phyloP scores from a whole-genome alignment of 2,888 invertebrate genomes.

The Diaperis boleti region DNA sequence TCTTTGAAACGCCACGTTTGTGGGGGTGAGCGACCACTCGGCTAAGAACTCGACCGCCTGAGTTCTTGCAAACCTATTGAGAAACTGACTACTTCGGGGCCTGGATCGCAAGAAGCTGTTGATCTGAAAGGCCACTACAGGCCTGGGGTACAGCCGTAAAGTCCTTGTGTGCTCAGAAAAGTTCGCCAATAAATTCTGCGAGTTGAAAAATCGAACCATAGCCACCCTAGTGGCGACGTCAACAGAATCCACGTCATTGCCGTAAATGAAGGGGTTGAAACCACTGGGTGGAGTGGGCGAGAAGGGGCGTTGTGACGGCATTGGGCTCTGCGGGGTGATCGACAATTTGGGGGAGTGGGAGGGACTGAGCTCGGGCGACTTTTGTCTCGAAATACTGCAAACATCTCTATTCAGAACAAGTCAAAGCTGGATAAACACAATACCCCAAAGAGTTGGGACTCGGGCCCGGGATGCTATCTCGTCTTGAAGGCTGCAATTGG shows the following conservation, averaged over 20 bases:
- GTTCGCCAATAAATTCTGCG: slow-evolving; percentile 95
- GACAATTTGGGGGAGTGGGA: slow-evolving; percentile 52
- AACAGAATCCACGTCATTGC: slow-evolving; percentile 96
- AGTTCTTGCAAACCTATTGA: slow-evolving; percentile 92
- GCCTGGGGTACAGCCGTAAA: slow-evolving; percentile 93
- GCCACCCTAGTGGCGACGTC: slow-evolving; percentile 98
- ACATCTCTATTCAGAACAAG: not conserved
- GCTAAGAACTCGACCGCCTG: slow-evolving; percentile 99
- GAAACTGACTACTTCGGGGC: slow-evolving; percentile 88
- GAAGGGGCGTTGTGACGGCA: slow-evolving; percentile 54
- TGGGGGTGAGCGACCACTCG: slow-evolving; percentile 97
- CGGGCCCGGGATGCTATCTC: slow-evolving; percentile 75
- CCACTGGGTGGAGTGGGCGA: slow-evolving; percentile 70
- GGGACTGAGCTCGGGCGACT: slow-evolving; percentile 57
- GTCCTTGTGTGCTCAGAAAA: slow-evolving; percentile 99
- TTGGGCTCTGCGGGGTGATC: slow-evolving; percentile 62
- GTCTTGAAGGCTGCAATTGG: slow-evolving; percentile 75
- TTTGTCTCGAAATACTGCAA: slow-evolving; percentile 64
- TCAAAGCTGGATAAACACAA: slow-evolving; percentile 12
- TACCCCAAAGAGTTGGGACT: slow-evolving; percentile 68
- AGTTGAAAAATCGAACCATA: slow-evolving; percentile 98
- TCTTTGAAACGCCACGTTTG: slow-evolving; percentile 96
- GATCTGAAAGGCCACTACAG: slow-evolving; percentile 98
- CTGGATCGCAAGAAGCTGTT: slow-evolving; percentile 96
- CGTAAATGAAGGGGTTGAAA: slow-evolving; percentile 91